Base-by-base conservation (phyloP, 2,888 invertebrate species). In the Drosophila stalkeri region DNA sequence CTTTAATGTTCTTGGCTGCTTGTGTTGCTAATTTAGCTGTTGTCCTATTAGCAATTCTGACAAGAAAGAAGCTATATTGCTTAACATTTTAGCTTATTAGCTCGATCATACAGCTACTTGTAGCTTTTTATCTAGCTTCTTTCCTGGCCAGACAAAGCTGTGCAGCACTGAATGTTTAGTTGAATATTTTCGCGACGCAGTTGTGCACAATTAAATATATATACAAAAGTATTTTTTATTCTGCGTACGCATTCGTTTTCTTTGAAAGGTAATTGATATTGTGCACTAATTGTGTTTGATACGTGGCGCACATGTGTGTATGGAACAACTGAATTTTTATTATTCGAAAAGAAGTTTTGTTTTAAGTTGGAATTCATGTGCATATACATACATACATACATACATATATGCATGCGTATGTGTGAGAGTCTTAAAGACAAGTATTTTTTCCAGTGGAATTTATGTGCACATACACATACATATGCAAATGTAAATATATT, bases 201-300 rank as follows among this genome's bases (percentile, higher is more conserved):
- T 33, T 62, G 43, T 37, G 55, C 16, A 20, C 9, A 46, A 31
- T 31, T 31, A 31, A 27, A 18, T 4, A 35, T 20, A 0, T n/a
- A n/a, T n/a, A n/a, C n/a, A n/a, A n/a, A n/a, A n/a, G n/a, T n/a
- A n/a, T 20, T 31, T 20, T 47, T 12, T 5, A 20, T n/a, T 46
- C 12, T 23, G 37, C 37, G 12, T 23, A 33, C 55, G 33, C 37
- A 20, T 14, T 44, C 14, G 37, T 27, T 46, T 52, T 37, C 44
- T 9, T 35, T 16, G 14, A 2, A 20, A 52, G 65, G 44, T 52
- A 65, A 66, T 46, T 20, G 33, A 46, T 66, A 65, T 39, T 12
- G 7, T 16, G 12, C n/a, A 16, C 11, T 33, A 41, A 61, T 61
- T 61, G 16, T 18, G 11, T 41, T 31, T 7, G 23, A 39, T 20